Base-by-base conservation (phyloP, 1,140 invertebrate species). In the Cylas formicarius region DNA sequence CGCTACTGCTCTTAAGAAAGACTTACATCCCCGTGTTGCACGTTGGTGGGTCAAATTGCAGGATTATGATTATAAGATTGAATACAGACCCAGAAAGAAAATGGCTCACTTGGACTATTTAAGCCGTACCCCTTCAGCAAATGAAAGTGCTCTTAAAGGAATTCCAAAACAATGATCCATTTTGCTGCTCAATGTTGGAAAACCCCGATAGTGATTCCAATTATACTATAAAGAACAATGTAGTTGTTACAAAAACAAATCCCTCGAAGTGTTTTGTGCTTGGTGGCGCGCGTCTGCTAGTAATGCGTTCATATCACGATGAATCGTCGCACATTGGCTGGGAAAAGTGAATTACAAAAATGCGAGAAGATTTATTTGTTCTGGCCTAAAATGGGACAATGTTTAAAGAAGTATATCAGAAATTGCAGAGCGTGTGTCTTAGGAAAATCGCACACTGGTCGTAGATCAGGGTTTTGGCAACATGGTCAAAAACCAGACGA, bases 1-100 rank as follows among this genome's bases (percentile, higher is more conserved):
- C 13, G 42, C 42, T 26, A 44, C 33, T 1, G 14, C 59, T 60
- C 6, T 39, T 63, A 37, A 45, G 51, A 52, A 57, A 24, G 56
- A 64, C 21, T 20, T 62, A 17, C 52, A 55, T 33, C 54, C 61
- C 2, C 45, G 60, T 23, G 54, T 65, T 10, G 58, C 60, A 1
- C 31, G 61, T 0, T 69, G 66, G 66, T 58, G 53, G 48, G 22
- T 66, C 4, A 16, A 48, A 13, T 9, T 66, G 7, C 55, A 60
- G 29, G 61, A 65, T 17, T 60, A 9, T 62, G 28, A 45, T 16
- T 38, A 38, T 38, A 8, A 10, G 6, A 45, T 45, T 37, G 26
- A 36, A 18, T 38, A 67, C 38, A 46, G 62, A 31, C 38, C 10
- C 2, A 39, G 38, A 28, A 44, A 55, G 16, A 34, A 32, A 26